Evolutionary conservation across 2,797 vertebrate species (phyloP).

Genomic region (Myotis daubentonii): DNA sequence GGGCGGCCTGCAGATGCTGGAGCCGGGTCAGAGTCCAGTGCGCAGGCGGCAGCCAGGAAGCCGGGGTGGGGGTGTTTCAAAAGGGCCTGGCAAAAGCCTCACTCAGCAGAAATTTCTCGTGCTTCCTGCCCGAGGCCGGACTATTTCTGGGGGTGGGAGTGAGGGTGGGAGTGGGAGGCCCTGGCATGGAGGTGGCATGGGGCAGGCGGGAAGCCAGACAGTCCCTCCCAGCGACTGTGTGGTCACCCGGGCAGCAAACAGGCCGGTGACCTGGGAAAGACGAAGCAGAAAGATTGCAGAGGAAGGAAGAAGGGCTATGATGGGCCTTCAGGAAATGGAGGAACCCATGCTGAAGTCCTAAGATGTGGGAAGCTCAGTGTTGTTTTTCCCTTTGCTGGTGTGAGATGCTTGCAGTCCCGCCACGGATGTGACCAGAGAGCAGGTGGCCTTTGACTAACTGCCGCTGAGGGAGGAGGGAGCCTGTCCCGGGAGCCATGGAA

Average conservation of each 20-base stretch:
- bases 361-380: not conserved
- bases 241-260: not conserved
- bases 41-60: conserved; percentile 33
- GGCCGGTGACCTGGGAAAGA: not conserved
- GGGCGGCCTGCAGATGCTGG: not conserved
- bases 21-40: not conserved
- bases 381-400: not conserved
- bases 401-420: conserved; percentile 12
- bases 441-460: not conserved
- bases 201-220: not conserved
- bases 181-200: not conserved
- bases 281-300: not conserved
- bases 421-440: not conserved
- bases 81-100: not conserved
- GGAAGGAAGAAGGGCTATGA: not conserved
- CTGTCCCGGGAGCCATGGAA: not conserved
- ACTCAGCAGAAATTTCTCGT: not conserved
- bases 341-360: not conserved
- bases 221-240: not conserved
- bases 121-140: not conserved
- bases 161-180: not conserved
- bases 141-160: not conserved
- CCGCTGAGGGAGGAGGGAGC: not conserved
- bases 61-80: not conserved
- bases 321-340: not conserved